Percentiles rank a stretch among this genome's conserved stretches.
Evolutionary conservation across 2,797 vertebrate genomes (phyloP).

Genomic region (Tenualosa ilisha): DNA sequence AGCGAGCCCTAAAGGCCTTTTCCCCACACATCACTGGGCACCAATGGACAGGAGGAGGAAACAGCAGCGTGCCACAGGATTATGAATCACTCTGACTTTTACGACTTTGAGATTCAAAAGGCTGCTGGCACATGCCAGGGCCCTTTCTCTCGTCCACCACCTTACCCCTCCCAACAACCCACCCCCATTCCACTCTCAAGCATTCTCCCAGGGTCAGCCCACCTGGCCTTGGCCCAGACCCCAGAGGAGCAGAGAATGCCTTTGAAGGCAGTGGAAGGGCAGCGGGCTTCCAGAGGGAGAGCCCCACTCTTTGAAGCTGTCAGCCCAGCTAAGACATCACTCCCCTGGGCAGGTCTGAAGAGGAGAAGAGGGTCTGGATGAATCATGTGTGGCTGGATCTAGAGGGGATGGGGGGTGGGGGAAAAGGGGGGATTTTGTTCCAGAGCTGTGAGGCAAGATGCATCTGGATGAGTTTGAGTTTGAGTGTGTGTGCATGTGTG

Average conservation of each 20-base stretch:
- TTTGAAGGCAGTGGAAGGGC: constrained; percentile 58
- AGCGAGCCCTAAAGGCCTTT: neutral
- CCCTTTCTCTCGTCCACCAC: neutral
- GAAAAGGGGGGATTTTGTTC: neutral
- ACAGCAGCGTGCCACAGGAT: neutral
- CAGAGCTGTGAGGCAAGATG: neutral
- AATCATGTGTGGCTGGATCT: constrained; percentile 52
- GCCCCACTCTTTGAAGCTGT: neutral
- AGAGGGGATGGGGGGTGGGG: constrained; percentile 30
- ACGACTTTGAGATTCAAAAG: constrained; percentile 10
- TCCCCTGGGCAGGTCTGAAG: neutral
- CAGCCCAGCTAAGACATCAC: constrained; percentile 15
- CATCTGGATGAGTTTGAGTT: constrained; percentile 1
- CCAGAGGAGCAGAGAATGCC: constrained; percentile 22
- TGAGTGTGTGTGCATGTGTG: neutral
- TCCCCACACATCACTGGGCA: constrained; percentile 13
- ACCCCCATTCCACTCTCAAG: constrained; percentile 29
- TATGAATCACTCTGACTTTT: constrained; percentile 17
- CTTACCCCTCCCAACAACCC: neutral
- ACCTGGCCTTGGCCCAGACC: constrained; percentile 49
- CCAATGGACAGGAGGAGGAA: neutral
- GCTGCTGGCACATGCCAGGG: constrained; percentile 8
- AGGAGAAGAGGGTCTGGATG: constrained; percentile 41
- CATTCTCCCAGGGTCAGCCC: constrained; percentile 46
- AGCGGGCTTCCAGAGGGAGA: neutral